phyloP scores from a whole-genome alignment of 2,797 vertebrate species.

The Phataginus tricuspis region DNA sequence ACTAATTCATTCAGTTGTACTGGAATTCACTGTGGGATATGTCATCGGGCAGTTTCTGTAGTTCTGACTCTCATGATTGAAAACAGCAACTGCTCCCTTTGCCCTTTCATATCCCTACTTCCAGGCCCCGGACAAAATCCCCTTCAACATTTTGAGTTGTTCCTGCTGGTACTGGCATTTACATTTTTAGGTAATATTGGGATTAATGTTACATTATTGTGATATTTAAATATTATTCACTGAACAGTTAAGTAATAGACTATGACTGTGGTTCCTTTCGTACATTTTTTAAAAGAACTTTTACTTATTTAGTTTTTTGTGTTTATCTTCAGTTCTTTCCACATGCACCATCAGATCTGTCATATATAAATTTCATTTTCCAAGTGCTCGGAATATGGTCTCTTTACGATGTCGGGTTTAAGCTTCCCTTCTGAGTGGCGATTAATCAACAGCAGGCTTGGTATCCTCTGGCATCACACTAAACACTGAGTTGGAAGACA shows the following conservation, averaged over 20 bases:
- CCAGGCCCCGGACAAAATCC: neutral
- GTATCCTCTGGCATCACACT: neutral
- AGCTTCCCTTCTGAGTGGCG: neutral
- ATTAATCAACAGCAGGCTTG: neutral
- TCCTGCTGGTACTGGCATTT: neutral
- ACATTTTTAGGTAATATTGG: neutral
- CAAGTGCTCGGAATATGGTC: neutral
- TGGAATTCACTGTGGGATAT: neutral
- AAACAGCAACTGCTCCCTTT: neutral
- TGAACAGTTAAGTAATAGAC: neutral
- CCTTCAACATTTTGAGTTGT: neutral
- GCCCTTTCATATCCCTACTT: neutral
- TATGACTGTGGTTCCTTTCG: neutral
- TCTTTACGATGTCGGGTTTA: neutral
- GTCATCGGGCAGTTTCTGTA: neutral
- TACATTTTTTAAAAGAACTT: neutral
- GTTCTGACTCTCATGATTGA: neutral
- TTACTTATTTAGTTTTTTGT: neutral
- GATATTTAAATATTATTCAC: neutral
- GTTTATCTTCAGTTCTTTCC: slow-evolving; percentile 25
- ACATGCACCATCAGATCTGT: neutral
- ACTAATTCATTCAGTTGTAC: neutral
- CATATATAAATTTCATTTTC: slow-evolving; percentile 8
- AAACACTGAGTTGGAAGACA: neutral
- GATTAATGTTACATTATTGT: neutral